These are phyloP conservation scores for Sebastes itinus DNA, from an alignment of 2,797 vertebrate species.

Conservation along the genomic window DNA sequence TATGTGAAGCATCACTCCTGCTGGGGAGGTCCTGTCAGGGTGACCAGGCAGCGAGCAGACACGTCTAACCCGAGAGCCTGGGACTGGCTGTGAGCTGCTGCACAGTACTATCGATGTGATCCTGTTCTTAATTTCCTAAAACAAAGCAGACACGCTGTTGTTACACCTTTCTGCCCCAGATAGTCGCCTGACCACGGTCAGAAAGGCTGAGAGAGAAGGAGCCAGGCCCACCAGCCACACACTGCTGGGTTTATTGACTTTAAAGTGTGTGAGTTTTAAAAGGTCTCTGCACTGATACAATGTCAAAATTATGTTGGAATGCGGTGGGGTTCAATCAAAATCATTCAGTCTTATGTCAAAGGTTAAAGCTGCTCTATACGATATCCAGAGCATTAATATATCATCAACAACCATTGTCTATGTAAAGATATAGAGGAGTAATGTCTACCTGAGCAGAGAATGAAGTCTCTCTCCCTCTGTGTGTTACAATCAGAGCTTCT, in stretches of 20 bases:
- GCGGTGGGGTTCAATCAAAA: not conserved
- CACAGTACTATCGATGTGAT: conserved; percentile 40
- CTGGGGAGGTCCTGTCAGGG: conserved; percentile 68
- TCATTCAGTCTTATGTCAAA: not conserved
- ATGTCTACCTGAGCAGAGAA: no score
- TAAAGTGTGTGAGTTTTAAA: not conserved
- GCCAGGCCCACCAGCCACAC: not conserved
- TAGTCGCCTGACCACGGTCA: not conserved
- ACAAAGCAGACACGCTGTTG: conserved; percentile 44
- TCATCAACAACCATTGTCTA: no score
- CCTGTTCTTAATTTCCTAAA: conserved; percentile 50
- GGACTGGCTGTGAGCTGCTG: not conserved
- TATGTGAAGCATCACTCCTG: conserved; percentile 72
- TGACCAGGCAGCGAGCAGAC: conserved; percentile 47
- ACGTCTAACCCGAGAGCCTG: conserved; percentile 35
- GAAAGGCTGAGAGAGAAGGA: not conserved
- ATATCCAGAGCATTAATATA: no score
- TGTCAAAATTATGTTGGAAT: not conserved
- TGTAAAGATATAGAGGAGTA: no score
- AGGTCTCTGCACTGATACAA: not conserved
- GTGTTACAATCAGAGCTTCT: no score
- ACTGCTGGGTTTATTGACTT: conserved; percentile 10
- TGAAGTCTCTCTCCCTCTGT: no score
- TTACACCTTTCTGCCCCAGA: conserved; percentile 19
- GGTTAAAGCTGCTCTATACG: not conserved